Evolutionary conservation across 2,797 vertebrate genomes (phyloP).

Genomic region (Gymnocypris eckloni): DNA sequence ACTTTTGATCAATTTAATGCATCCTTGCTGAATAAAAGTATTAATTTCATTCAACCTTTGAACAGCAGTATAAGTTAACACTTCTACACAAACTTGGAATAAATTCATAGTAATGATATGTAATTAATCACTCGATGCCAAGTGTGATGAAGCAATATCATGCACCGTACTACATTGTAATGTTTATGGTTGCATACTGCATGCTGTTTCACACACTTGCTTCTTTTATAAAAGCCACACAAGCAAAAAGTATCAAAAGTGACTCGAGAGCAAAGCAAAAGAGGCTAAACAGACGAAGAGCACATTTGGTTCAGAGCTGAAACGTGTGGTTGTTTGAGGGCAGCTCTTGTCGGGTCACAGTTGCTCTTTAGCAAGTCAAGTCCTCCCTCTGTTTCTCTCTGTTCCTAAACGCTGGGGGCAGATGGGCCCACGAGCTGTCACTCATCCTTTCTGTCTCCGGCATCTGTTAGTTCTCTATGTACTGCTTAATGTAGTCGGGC

Average conservation of each 20-base stretch:
- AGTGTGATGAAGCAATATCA: background rate
- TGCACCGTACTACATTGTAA: background rate
- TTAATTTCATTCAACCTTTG: background rate
- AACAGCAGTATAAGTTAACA: background rate
- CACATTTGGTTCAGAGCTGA: slow-evolving; percentile 38
- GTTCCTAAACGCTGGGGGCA: slow-evolving; percentile 83
- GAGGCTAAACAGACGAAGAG: slow-evolving; percentile 33
- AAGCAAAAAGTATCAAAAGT: slow-evolving; percentile 17
- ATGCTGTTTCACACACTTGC: background rate
- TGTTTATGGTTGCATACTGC: background rate
- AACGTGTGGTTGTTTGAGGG: slow-evolving; percentile 62
- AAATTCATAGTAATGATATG: background rate
- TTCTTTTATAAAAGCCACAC: slow-evolving; percentile 19
- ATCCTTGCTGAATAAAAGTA: background rate
- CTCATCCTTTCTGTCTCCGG: slow-evolving; percentile 90
- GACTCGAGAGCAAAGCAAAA: slow-evolving; percentile 12
- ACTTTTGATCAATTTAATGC: background rate
- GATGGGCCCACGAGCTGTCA: slow-evolving; percentile 97
- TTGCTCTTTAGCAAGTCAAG: slow-evolving; percentile 95
- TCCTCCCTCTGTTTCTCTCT: slow-evolving; percentile 56
- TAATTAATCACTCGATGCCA: background rate
- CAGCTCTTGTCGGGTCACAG: slow-evolving; percentile 89
- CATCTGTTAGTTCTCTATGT: slow-evolving; percentile 98
- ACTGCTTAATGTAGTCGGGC: slow-evolving; percentile 97
- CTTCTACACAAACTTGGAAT: background rate